Evolutionary conservation across 2,888 invertebrate genomes (phyloP), one percentile per base, ranked within the genome.

Genomic region (Marasmarcha lunaedactyla): DNA sequence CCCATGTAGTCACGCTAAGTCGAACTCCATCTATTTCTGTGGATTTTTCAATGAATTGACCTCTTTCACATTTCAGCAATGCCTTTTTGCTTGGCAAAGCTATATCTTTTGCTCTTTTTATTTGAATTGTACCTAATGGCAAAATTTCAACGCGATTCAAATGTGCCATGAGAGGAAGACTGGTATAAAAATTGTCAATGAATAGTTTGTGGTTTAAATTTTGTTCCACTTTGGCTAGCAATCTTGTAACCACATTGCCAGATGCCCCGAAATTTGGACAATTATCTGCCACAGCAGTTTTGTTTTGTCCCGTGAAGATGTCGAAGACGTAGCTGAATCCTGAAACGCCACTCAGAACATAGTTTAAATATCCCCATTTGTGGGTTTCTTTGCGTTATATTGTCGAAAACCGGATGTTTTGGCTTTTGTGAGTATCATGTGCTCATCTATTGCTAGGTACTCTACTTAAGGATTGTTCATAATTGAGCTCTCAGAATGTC

Each of bases 291-390:
- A 44, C 35, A 20, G 37, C 41, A 37, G 52, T 50, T 39, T 49
- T 53, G 43, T 57, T 51, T 27, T 49, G 44, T 12, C 59, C 63
- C 42, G 54, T 47, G 48, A 49, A 64, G 27, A 65, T 47, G 14
- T 66, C 57, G 41, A 65, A 68, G 43, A 66, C 63, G 35, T 61
- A 64, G 33, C 59, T 59, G 39, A 64, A 65, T 0, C 62, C 59
- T 37, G 57, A 58, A 1, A 56, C 51, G n/a, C 60, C 62, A 46
- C 62, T 64, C 14, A 65, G 40, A n/a, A 62, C 61, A 45, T 56
- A 55, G 35, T 56, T 55, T 52, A 59, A 60, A 33, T 54, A 63
- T 12, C 55, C 57, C 59, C 59, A 61, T 46, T 62, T 64, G 38
- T 60, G 51, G 60, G 55, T 42, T 63, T 61, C 41, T 55, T 55